Conservation (phyloP, 1,140 invertebrate genomes). For the Aporrectodea caliginosa region DNA sequence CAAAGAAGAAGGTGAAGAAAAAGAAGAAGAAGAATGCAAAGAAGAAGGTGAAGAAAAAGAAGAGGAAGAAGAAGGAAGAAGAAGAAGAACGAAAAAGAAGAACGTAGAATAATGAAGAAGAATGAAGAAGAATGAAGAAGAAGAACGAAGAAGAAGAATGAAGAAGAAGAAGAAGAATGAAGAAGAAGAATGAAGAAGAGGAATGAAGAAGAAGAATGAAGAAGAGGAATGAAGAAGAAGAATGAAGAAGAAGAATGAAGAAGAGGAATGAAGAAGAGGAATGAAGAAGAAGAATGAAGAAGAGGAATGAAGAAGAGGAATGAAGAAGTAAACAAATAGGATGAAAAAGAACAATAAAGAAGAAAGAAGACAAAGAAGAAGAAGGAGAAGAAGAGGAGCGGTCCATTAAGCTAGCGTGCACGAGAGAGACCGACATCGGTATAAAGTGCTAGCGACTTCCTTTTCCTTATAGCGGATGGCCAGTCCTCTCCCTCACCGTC, state of each 20-base stretch:
- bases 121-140: neutral
- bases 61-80: neutral
- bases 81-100: neutral
- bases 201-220: neutral
- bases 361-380: neutral
- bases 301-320: neutral
- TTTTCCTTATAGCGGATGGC: too few relatives aligned
- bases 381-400: slow-evolving; percentile 7
- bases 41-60: neutral
- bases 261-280: neutral
- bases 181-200: neutral
- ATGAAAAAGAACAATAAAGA: neutral
- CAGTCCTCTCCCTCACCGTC: too few relatives aligned
- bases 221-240: neutral
- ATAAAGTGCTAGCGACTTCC: too few relatives aligned
- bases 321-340: neutral
- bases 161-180: neutral
- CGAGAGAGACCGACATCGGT: too few relatives aligned
- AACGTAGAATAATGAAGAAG: neutral
- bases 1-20: neutral
- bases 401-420: too few relatives aligned
- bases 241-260: neutral
- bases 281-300: neutral
- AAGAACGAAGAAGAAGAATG: neutral
- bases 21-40: neutral